Percentiles rank a stretch among this genome's conserved stretches.
phyloP scores from a whole-genome alignment of 2,888 invertebrate genomes.

The Lissonota sp. region DNA sequence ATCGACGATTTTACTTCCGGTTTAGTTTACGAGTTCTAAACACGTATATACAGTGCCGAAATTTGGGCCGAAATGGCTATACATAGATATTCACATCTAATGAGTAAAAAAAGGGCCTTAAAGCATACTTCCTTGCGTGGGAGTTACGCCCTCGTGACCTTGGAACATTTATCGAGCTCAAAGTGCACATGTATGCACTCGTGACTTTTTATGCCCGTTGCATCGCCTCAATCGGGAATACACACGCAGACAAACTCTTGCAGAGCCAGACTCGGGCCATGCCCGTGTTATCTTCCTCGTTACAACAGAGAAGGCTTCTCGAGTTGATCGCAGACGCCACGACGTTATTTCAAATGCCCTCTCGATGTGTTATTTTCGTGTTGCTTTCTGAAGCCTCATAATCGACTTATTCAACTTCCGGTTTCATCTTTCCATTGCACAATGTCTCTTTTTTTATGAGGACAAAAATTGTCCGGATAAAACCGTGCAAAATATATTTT shows the following conservation, averaged over 20 bases:
- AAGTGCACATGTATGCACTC: neutral
- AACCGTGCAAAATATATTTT: no score
- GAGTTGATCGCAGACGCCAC: conserved; percentile 41
- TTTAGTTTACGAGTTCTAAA: conserved; percentile 7
- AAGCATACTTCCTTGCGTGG: no score
- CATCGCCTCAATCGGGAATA: conserved; percentile 23
- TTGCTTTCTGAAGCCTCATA: neutral
- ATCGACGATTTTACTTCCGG: conserved; percentile 2
- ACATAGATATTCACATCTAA: no score
- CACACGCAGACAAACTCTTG: conserved; percentile 3
- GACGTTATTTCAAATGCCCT: conserved; percentile 10
- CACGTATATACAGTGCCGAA: neutral
- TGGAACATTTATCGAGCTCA: no score
- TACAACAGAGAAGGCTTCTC: conserved; percentile 48
- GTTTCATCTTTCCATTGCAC: neutral
- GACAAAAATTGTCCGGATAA: no score
- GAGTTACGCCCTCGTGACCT: no score
- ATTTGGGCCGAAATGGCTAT: no score
- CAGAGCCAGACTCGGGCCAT: conserved; percentile 6
- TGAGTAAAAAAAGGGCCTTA: no score
- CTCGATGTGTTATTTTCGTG: conserved; percentile 41
- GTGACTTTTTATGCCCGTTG: conserved; percentile 6
- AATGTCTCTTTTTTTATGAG: conserved; percentile 2
- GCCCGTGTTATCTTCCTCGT: conserved; percentile 36
- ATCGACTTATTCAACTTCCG: neutral